Base-by-base conservation (phyloP, 2,888 invertebrate species). In the Drosophila maculinotata region DNA sequence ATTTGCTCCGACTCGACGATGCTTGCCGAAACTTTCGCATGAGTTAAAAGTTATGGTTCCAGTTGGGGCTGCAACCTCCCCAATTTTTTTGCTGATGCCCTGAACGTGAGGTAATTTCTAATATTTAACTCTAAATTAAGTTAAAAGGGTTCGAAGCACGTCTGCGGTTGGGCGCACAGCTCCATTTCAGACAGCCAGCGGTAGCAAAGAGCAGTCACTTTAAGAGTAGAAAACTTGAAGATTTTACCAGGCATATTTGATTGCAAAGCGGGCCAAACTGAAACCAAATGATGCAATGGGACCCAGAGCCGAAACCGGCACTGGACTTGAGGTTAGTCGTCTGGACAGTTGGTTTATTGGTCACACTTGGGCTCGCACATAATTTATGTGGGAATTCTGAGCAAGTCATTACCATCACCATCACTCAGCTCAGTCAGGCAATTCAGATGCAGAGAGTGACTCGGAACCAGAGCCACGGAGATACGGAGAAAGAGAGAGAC, bases 311-410 rank as follows among this genome's bases (percentile, higher is more conserved):
- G 57, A 45, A 56, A 33, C 28, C 12, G 51, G 7, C 30, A 35
- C 47, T 51, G 57, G 58, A 44, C 45, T 75, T 74, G 70, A 60
- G 69, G 65, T 72, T 72, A 52, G 71, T 64, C 52, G 75, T 68
- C 82, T 77, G 88, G 79, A 73, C 87, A 83, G 89, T 76, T 82
- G 80, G 87, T 87, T 89, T 89, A 88, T 89, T 86, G 88, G 89
- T 89, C 90, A 89, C 89, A 90, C 88, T 88, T 89, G 89, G 89
- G 76, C 87, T 89, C 89, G 80, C 86, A 83, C 89, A 84, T 89
- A 88, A 89, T 87, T 88, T 82, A 89, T 90, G 90, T 89, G 89
- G 70, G 89, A 89, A 83, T 68, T 78, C 58, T 70, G 63, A 65
- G 70, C 79, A 69, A 85, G 82, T 78, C 86, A 82, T 82, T 85